A percentile compares a stretch with the other conserved stretches of the same genome.
These are phyloP conservation scores for Argyrosomus japonicus DNA, from an alignment of 2,113 vertebrate species.

Conservation along the genomic window DNA sequence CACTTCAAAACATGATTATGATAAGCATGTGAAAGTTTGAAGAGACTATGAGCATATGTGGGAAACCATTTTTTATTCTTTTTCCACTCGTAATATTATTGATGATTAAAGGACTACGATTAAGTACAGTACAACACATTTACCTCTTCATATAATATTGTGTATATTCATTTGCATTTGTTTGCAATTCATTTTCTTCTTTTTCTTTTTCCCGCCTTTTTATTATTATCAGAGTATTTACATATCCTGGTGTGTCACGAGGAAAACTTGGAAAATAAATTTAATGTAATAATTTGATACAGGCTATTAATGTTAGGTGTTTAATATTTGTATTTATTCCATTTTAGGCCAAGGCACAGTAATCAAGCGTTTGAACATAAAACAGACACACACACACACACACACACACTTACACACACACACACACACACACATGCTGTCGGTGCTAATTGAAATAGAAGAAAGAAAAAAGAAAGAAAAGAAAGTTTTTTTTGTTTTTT, in stretches of 20 bases:
- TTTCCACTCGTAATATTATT: background rate
- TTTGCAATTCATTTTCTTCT: background rate
- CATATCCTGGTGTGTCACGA: background rate
- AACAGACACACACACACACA: constrained; percentile 20
- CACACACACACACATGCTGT: constrained; percentile 1
- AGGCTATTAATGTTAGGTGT: background rate
- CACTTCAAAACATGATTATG: constrained; percentile 58
- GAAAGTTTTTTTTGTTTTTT: constrained; percentile 23
- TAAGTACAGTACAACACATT: background rate
- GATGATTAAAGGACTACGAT: background rate
- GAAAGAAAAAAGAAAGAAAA: constrained; percentile 19
- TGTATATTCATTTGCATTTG: background rate
- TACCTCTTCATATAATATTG: background rate
- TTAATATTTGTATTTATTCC: background rate
- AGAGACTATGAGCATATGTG: constrained; percentile 11
- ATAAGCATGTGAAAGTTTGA: constrained; percentile 55
- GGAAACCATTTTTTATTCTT: constrained; percentile 2
- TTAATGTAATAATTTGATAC: background rate
- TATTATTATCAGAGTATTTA: background rate
- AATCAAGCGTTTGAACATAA: background rate
- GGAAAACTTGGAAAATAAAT: background rate
- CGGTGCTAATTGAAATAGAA: constrained; percentile 25
- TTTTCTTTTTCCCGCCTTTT: background rate
- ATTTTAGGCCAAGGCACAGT: background rate
- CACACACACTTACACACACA: constrained; percentile 24